These are phyloP conservation scores for Odontamblyopus rebecca DNA, from an alignment of 2,797 vertebrate species.

Conservation along the genomic window DNA sequence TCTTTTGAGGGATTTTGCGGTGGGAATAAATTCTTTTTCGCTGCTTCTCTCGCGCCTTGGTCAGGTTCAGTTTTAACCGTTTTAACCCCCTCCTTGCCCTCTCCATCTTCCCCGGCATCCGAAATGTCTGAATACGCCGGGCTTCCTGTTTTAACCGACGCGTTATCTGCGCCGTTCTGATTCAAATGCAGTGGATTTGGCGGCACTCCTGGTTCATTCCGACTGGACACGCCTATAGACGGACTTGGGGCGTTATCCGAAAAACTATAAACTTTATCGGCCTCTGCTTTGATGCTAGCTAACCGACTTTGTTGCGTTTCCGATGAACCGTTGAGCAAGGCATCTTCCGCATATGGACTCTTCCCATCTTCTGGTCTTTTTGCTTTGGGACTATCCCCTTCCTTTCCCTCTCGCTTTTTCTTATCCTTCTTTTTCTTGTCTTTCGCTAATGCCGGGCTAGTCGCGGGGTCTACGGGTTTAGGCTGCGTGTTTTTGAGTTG, in stretches of 20 bases:
- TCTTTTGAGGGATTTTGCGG: conserved; percentile 90
- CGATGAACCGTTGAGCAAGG: conserved; percentile 89
- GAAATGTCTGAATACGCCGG: conserved; percentile 98
- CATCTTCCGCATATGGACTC: conserved; percentile 88
- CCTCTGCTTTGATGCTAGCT: conserved; percentile 97
- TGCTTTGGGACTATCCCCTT: conserved; percentile 87
- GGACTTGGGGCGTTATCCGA: conserved; percentile 97
- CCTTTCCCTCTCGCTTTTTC: conserved; percentile 89
- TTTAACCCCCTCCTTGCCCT: conserved; percentile 90
- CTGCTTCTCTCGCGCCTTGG: conserved; percentile 87
- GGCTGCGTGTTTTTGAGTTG: conserved; percentile 92
- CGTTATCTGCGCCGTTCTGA: conserved; percentile 94
- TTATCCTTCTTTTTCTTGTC: conserved; percentile 98
- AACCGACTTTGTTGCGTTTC: conserved; percentile 95
- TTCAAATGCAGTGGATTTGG: conserved; percentile 89
- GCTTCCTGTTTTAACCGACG: conserved; percentile 96
- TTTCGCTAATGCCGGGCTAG: conserved; percentile 78
- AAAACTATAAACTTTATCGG: conserved; percentile 98
- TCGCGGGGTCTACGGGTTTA: conserved; percentile 88
- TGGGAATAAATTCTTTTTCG: conserved; percentile 94
- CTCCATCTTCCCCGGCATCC: conserved; percentile 95
- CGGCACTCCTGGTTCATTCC: conserved; percentile 86
- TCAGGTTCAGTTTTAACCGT: conserved; percentile 90
- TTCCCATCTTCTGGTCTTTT: conserved; percentile 88
- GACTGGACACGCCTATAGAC: conserved; percentile 90